A percentile compares a stretch with the other conserved stretches of the same genome.
These are phyloP conservation scores for Pseudochirops corinnae DNA, from an alignment of 2,797 vertebrate species.

Conservation along the genomic window DNA sequence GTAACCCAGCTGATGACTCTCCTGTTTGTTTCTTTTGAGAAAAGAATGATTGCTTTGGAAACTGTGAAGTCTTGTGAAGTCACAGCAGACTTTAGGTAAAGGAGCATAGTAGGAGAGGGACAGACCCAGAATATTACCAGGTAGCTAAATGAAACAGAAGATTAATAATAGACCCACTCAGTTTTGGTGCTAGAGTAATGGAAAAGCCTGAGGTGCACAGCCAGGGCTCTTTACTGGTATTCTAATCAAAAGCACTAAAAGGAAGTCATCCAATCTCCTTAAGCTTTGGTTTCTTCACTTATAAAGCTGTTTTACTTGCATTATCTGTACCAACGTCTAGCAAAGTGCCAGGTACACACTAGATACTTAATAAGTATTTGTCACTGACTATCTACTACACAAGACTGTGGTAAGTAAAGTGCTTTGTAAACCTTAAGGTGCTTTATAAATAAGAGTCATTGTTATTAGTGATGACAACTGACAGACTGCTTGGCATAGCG, in stretches of 20 bases:
- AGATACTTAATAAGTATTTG: neutral
- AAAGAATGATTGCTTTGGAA: slow-evolving; percentile 35
- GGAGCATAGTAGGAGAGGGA: neutral
- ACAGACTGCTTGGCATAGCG: neutral
- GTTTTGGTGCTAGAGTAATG: neutral
- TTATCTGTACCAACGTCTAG: neutral
- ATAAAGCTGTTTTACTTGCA: neutral
- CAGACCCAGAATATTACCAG: neutral
- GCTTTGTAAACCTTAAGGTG: neutral
- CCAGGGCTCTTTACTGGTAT: neutral
- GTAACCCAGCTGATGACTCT: slow-evolving; percentile 60
- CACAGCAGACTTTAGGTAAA: slow-evolving; percentile 23
- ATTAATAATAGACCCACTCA: neutral
- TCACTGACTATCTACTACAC: neutral
- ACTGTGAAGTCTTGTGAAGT: neutral
- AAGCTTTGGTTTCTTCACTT: neutral
- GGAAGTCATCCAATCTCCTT: neutral
- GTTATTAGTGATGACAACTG: neutral
- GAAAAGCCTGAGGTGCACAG: neutral
- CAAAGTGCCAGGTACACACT: neutral
- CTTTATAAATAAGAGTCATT: neutral
- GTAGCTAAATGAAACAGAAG: slow-evolving; percentile 9
- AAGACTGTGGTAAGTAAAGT: neutral
- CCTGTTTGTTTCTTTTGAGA: slow-evolving; percentile 12
- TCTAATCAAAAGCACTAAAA: neutral